A percentile compares a stretch with the other conserved stretches of the same genome.
phyloP scores from a whole-genome alignment of 92 coral and sea anemone genomes.

The Umimayanthus chanpuru region DNA sequence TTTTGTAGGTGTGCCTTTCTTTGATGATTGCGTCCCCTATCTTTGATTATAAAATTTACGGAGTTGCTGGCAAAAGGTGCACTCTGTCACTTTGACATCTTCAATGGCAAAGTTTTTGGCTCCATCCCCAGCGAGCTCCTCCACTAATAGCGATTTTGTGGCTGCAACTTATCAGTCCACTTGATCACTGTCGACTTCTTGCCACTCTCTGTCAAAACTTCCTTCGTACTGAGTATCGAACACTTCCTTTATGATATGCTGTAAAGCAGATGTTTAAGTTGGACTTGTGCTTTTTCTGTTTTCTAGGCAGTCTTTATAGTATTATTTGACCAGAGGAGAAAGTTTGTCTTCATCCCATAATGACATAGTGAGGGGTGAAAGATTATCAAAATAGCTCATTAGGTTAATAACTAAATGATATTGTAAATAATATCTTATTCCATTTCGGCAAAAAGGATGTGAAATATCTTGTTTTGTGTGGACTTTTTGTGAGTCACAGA shows the following conservation, averaged over 20 bases:
- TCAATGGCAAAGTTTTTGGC: background rate
- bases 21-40: background rate
- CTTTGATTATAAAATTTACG: conserved; percentile 4
- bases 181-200: conserved; percentile 4
- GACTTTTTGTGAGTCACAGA: background rate
- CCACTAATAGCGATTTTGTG: conserved; percentile 16
- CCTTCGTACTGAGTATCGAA: background rate
- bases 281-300: background rate
- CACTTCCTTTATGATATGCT: background rate
- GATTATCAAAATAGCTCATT: too few relatives aligned
- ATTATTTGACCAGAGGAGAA: background rate
- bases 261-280: background rate
- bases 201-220: background rate
- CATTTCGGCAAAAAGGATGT: background rate
- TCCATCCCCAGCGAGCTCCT: conserved; percentile 17
- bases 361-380: background rate
- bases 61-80: conserved; percentile 4
- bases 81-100: conserved; percentile 4
- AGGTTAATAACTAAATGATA: too few relatives aligned
- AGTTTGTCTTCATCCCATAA: background rate
- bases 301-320: too few relatives aligned
- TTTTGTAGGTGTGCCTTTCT: too few relatives aligned
- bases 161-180: background rate
- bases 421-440: background rate
- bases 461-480: background rate